phyloP scores from a whole-genome alignment of 2,888 invertebrate species.

The Ommatoiulus sabulosus region DNA sequence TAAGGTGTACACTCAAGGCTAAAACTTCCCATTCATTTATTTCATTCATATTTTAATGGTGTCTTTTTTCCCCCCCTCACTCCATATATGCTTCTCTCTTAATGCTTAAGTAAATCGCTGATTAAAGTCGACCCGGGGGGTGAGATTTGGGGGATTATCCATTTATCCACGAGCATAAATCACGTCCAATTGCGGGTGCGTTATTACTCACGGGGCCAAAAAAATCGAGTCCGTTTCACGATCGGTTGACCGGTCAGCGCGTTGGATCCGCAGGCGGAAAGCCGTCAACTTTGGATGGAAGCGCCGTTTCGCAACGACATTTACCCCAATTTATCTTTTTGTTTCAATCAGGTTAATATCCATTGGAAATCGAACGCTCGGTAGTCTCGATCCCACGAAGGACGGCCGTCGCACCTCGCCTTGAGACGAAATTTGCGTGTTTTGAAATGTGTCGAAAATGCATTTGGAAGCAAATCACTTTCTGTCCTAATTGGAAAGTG shows the following conservation, averaged over 20 bases:
- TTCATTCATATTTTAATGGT: conserved; percentile 16
- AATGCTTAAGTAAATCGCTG: conserved; percentile 1
- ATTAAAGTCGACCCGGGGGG: conserved; percentile 25
- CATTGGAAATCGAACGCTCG: background rate
- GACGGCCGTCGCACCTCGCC: background rate
- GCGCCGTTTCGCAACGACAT: background rate
- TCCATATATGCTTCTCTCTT: background rate
- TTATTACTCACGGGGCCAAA: background rate
- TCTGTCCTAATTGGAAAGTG: conserved; percentile 46
- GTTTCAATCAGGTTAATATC: conserved; percentile 40
- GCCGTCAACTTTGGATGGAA: background rate
- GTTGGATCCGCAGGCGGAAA: background rate
- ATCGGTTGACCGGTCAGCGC: background rate
- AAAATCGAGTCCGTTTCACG: background rate
- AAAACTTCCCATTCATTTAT: conserved; percentile 11
- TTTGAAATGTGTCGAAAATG: conserved; percentile 1
- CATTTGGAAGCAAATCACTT: background rate
- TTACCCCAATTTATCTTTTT: background rate
- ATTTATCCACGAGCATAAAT: background rate
- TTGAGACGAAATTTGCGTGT: background rate
- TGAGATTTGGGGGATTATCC: background rate
- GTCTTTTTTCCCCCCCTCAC: background rate
- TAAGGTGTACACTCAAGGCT: conserved; percentile 47
- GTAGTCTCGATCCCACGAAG: background rate
- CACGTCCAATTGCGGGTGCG: background rate